Evolutionary conservation across 2,888 invertebrate genomes (phyloP), one percentile per base, ranked within the genome.

Genomic region (Orthonevra nobilis): DNA sequence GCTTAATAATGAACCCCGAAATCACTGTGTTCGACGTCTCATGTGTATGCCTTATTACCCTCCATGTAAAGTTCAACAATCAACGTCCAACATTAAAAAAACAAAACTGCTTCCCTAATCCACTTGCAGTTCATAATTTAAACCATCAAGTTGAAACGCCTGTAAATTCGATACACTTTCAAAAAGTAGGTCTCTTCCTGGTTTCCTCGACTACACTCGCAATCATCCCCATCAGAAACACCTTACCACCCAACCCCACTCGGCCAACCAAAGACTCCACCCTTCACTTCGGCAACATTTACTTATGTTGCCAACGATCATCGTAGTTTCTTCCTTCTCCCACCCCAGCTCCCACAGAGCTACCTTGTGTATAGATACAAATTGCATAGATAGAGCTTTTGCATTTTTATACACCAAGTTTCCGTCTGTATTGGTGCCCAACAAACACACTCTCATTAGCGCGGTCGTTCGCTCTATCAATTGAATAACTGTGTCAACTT

Each of bases 401-500:
- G 23, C 60, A 10, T 17, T n/a, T 23, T 6, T 5, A 23, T 36
- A 7, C 10, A 23, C 14, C 2, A 1, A 12, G 1, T n/a, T 14
- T 30, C 38, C 10, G 6, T 34, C 7, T 23, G 56, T 70, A 7
- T 63, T 54, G 38, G 46, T 44, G 36, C 70, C n/a, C 44, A 19
- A 1, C 48, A 72, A 72, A 73, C 42, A 79, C 79, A 61, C 10
- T 61, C 48, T 44, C 32, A 7, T 12, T 9, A 7, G n/a, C 20
- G 79, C 81, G 81, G 81, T 81, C 81, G 74, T 74, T 74, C 73
- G 61, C 81, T 81, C 69, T 69, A 74, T 74, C 81, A 74, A 81
- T 81, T 81, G 69, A 81, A 69, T 81, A 81, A 81, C 81, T 81
- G 81, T 81, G 81, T 81, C 81, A 81, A 81, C 74, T 79, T 68